Evolutionary conservation across 2,888 invertebrate species (phyloP).

Genomic region (Stramonita haemastoma): DNA sequence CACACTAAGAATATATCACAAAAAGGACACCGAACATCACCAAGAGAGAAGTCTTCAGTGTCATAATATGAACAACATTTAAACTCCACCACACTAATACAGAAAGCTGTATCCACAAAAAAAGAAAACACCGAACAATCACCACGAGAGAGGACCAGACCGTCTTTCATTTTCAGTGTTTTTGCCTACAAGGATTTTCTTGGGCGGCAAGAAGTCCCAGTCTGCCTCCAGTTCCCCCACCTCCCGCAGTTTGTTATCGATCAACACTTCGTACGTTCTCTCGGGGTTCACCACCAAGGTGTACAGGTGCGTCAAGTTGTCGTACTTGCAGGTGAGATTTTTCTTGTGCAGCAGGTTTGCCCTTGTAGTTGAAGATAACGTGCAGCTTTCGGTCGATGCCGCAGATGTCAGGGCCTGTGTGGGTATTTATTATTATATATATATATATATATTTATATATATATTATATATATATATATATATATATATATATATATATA

Average conservation of each 20-base stretch:
- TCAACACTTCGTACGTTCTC: constrained; percentile 96
- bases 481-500: too few species aligned
- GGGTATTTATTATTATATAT: too few species aligned
- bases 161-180: neutral
- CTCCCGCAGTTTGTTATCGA: constrained; percentile 97
- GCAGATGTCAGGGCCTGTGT: constrained; percentile 95
- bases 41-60: too few species aligned
- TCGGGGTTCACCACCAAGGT: constrained; percentile 96
- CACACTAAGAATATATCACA: too few species aligned
- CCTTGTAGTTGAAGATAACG: constrained; percentile 99
- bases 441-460: too few species aligned
- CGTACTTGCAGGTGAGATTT: constrained; percentile 99
- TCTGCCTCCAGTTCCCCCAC: constrained; percentile 95
- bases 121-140: neutral
- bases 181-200: constrained; percentile 88
- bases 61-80: too few species aligned
- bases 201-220: constrained; percentile 98
- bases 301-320: constrained; percentile 97
- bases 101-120: neutral
- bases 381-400: constrained; percentile 99
- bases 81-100: too few species aligned
- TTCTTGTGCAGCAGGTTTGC: constrained; percentile 97
- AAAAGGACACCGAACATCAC: too few species aligned
- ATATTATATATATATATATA: too few species aligned
- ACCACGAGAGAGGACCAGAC: neutral